Base-by-base conservation (phyloP, 1,140 invertebrate genomes). In the Dendrolimus kikuchii region DNA sequence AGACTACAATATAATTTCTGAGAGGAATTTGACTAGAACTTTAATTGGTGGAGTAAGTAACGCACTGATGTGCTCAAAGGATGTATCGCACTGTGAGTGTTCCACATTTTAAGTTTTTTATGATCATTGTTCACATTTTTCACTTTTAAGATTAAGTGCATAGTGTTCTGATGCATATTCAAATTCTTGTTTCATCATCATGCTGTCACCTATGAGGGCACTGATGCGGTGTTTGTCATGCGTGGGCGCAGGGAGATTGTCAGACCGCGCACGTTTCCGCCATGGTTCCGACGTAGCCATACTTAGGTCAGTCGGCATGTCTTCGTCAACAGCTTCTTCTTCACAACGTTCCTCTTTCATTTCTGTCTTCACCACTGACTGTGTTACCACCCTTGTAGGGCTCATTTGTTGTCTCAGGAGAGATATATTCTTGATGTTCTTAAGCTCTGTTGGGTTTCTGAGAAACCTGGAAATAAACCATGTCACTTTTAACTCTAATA, bases 401-500 rank as follows among this genome's bases (percentile, higher is more conserved):
- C 91, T 91, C 92, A 94, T 93, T 77, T 95, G 93, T 80, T 96
- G 94, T n/a, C 95, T 90, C 55, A 97, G 80, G 53, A 96, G 81
- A 4, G 95, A 96, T 62, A 97, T 97, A 77, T 96, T 96, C 81
- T 97, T 97, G 47, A 97, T 96, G 74, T 95, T 96, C 72, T 96
- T 96, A 59, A 97, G 80, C 86, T 97, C 95, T 39, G 93, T 94
- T 39, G 95, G 95, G 86, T 96, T 96, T 55, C 95, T 90, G 47
- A 97, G 84, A 83, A 97, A 96, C 81, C 94, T 95, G 74, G 52
- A 88, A 83, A 69, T 64, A 79, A 81, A 72, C 73, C 67, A 59
- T 48, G 52, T 47, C 51, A 7, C 9, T 36, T 6, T 51, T 62
- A 49, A 39, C 45, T 5, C 8, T 37, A 49, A 37, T n/a, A 52